Evolutionary conservation across 2,797 vertebrate genomes (phyloP).

Genomic region (Gymnothorax javanicus): DNA sequence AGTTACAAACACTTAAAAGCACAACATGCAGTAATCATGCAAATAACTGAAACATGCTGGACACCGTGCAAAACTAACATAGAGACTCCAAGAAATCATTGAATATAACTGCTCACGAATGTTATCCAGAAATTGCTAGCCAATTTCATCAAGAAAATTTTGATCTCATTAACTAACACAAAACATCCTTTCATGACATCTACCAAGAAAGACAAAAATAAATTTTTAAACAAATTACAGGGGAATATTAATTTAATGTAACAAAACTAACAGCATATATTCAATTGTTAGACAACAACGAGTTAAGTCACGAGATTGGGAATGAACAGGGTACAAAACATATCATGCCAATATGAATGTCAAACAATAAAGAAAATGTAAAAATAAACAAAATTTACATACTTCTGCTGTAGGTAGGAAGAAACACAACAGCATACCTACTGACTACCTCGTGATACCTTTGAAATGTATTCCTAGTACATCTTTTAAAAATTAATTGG

Average conservation of each 20-base stretch:
- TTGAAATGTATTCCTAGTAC: background rate
- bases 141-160: background rate
- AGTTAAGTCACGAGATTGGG: background rate
- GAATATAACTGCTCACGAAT: background rate
- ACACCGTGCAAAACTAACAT: background rate
- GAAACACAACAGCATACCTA: background rate
- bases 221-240: background rate
- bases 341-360: background rate
- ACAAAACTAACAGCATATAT: background rate
- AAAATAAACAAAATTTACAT: background rate
- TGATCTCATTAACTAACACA: background rate
- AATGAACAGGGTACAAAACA: background rate
- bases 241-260: background rate
- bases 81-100: background rate
- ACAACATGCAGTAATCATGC: background rate
- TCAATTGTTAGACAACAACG: background rate
- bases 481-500: background rate
- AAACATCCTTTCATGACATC: background rate
- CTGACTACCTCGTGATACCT: background rate
- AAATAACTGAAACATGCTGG: constrained; percentile 1
- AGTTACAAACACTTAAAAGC: background rate
- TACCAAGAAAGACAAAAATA: background rate
- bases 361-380: background rate
- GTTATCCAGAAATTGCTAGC: background rate
- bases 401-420: background rate